A percentile compares a stretch with the other conserved stretches of the same genome.
Conservation (phyloP, 2,888 invertebrate species). For the Agrochola lychnidis region DNA sequence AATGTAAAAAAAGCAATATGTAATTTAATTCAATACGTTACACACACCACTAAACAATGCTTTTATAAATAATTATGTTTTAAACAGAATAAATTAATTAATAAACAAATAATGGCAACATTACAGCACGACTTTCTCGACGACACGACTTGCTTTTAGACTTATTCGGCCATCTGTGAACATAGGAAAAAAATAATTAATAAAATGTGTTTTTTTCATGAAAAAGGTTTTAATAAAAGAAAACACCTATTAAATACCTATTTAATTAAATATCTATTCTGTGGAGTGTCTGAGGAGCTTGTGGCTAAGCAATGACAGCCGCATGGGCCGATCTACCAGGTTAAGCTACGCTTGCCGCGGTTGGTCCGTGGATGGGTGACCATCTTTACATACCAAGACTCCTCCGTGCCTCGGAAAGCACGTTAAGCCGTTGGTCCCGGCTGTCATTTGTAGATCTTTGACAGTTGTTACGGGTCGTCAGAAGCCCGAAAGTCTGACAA, state of each 20-base stretch:
- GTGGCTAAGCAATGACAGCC: no score
- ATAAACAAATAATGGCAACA: slow-evolving; percentile 22
- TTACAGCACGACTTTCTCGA: slow-evolving; percentile 84
- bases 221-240: not conserved
- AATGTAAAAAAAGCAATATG: slow-evolving; percentile 31
- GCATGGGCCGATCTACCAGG: no score
- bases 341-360: no score
- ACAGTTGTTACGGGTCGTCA: no score
- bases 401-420: no score
- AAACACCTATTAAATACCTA: not conserved
- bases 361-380: no score
- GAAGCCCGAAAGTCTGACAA: no score
- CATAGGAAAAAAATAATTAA: slow-evolving; percentile 44
- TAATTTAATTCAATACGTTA: slow-evolving; percentile 53
- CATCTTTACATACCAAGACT: no score
- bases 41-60: slow-evolving; percentile 61
- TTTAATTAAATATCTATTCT: no score
- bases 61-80: slow-evolving; percentile 47
- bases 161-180: slow-evolving; percentile 86
- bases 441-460: no score
- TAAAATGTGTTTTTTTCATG: not conserved
- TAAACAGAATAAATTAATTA: slow-evolving; percentile 42
- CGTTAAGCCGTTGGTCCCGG: no score
- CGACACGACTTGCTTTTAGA: slow-evolving; percentile 85
- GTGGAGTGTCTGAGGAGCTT: no score